phyloP scores from a whole-genome alignment of 2,113 vertebrate genomes.

The Phyllostomus discolor region DNA sequence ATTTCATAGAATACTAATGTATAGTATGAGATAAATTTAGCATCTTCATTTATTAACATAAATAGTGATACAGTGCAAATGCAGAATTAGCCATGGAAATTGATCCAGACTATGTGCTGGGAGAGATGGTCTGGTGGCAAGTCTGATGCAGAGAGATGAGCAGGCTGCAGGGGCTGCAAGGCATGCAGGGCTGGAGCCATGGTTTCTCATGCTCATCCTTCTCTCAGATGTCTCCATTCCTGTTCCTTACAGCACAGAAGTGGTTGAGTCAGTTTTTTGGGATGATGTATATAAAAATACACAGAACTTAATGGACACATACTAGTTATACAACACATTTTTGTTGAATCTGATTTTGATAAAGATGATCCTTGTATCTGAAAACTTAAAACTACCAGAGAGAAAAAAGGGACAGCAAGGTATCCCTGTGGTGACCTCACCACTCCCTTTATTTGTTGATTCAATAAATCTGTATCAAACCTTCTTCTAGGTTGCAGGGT shows the following conservation, averaged over 20 bases:
- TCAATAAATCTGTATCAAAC: neutral
- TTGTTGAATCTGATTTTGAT: neutral
- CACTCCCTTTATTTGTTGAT: neutral
- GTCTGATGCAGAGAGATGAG: neutral
- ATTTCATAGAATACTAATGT: neutral
- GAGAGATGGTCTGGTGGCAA: neutral
- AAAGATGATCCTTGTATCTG: neutral
- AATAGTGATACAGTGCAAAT: neutral
- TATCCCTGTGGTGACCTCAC: neutral
- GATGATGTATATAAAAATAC: neutral
- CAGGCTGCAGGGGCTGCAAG: neutral
- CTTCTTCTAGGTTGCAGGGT: neutral
- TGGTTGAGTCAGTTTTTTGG: neutral
- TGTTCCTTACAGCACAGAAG: neutral
- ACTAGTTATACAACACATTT: neutral
- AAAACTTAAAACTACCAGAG: neutral
- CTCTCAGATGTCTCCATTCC: neutral
- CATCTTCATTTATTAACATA: neutral
- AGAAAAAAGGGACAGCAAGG: neutral
- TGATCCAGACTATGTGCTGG: neutral
- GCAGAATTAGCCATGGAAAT: neutral
- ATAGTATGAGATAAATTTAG: neutral
- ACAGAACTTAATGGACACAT: neutral
- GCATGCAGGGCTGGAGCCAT: neutral
- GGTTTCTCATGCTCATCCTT: neutral